These are phyloP conservation scores for Erynnis tages DNA, from an alignment of 2,888 invertebrate species.

Conservation along the genomic window DNA sequence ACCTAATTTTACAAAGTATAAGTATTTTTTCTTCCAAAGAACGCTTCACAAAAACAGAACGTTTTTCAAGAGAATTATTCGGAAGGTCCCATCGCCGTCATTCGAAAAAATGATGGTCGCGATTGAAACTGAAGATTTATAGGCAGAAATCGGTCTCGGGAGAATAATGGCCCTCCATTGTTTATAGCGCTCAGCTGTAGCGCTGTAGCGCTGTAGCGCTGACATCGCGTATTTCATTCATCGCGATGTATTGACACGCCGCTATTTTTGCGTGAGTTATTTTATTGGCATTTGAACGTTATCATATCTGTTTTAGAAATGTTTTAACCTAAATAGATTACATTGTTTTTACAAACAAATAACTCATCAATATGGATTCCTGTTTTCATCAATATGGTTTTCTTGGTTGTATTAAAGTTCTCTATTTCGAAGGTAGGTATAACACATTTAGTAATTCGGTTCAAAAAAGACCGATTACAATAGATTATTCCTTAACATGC, in stretches of 20 bases:
- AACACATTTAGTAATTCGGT: too few species aligned
- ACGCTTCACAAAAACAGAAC: neutral
- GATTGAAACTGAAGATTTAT: constrained; percentile 26
- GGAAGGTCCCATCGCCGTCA: neutral
- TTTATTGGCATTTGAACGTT: constrained; percentile 14
- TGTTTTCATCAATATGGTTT: too few species aligned
- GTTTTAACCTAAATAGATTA: neutral
- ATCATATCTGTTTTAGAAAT: neutral
- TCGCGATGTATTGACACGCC: constrained; percentile 13
- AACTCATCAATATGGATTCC: too few species aligned
- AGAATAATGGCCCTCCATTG: constrained; percentile 16
- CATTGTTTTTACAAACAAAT: neutral
- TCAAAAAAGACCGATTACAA: too few species aligned
- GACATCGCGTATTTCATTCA: constrained; percentile 15
- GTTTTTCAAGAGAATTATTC: neutral
- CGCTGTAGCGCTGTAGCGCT: neutral
- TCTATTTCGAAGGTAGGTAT: too few species aligned
- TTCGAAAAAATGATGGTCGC: constrained; percentile 11
- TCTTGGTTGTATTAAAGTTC: too few species aligned
- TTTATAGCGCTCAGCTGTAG: constrained; percentile 6
- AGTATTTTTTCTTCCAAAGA: too few species aligned
- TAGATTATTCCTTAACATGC: too few species aligned
- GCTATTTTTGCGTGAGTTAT: neutral
- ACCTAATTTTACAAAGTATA: too few species aligned
- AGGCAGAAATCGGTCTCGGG: constrained; percentile 13